Percentiles rank a stretch among this genome's conserved stretches.
These are phyloP conservation scores for Pterobdella sp. DNA, from an alignment of 2,888 invertebrate species.

Conservation along the genomic window DNA sequence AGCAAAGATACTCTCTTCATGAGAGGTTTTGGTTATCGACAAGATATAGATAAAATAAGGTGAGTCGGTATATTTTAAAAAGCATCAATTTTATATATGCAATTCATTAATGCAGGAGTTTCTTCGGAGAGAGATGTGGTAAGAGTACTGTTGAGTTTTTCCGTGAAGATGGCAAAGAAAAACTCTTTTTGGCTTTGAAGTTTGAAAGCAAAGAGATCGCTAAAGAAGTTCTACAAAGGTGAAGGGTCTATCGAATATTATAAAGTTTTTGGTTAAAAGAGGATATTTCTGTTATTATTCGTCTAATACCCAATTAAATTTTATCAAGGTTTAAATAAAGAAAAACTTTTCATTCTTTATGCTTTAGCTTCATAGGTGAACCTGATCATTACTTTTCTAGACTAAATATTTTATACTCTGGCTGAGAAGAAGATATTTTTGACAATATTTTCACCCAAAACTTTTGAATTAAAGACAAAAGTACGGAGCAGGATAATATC, in stretches of 20 bases:
- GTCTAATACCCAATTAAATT: neutral
- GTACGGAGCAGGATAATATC: constrained; percentile 3
- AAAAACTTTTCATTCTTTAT: neutral
- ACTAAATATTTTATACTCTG: constrained; percentile 12
- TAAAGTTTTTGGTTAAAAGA: neutral
- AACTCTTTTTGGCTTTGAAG: constrained; percentile 37
- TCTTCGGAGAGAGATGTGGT: constrained; percentile 34
- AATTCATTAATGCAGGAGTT: constrained; percentile 33
- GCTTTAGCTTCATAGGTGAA: neutral
- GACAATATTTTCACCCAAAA: neutral
- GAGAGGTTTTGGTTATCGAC: constrained; percentile 36
- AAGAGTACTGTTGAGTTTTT: constrained; percentile 39
- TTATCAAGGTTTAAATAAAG: neutral
- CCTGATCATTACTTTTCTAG: constrained; percentile 1
- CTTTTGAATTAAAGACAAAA: constrained; percentile 1
- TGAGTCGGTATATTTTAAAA: constrained; percentile 13
- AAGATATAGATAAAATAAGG: constrained; percentile 37
- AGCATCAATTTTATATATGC: neutral
- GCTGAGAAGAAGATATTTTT: neutral
- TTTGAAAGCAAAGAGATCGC: constrained; percentile 39
- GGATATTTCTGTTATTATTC: neutral
- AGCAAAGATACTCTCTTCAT: constrained; percentile 40
- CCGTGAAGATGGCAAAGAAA: constrained; percentile 37
- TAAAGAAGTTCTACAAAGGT: constrained; percentile 38
- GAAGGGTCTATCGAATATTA: neutral